These are phyloP conservation scores for Panagrolaimus sp. DNA, from an alignment of 1,140 invertebrate species.

Conservation along the genomic window DNA sequence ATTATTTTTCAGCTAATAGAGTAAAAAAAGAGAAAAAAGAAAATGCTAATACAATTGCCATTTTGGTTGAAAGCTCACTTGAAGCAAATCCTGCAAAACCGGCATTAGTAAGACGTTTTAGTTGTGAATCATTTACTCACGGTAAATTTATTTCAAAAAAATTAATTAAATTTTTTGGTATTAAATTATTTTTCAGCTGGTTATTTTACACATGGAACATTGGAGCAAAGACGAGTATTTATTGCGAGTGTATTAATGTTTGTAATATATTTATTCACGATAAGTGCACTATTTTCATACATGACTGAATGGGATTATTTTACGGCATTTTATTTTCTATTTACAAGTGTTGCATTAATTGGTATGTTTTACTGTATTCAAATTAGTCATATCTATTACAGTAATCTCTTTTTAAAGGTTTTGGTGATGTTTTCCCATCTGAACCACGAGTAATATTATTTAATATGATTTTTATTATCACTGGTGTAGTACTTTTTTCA, in stretches of 20 bases:
- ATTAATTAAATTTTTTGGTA: too few relatives aligned
- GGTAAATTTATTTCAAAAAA: constrained; percentile 9
- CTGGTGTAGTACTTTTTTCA: constrained; percentile 54
- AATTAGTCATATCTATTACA: neutral
- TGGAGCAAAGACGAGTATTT: constrained; percentile 51
- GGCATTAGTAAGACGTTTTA: constrained; percentile 10
- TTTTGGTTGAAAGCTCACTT: constrained; percentile 7
- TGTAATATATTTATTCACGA: constrained; percentile 44
- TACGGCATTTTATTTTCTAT: constrained; percentile 54
- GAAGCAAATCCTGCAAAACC: constrained; percentile 13
- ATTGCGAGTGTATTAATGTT: constrained; percentile 50
- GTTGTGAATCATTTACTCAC: constrained; percentile 20
- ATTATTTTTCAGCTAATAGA: constrained; percentile 12
- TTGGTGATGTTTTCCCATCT: constrained; percentile 53
- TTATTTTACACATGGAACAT: constrained; percentile 16
- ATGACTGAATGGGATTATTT: constrained; percentile 52
- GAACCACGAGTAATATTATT: constrained; percentile 45
- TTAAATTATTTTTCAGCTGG: constrained; percentile 8
- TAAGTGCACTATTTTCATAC: constrained; percentile 33
- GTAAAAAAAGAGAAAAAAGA: constrained; percentile 5
- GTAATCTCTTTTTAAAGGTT: constrained; percentile 33
- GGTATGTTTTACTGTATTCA: constrained; percentile 27
- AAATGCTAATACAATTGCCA: neutral
- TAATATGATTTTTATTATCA: constrained; percentile 50
- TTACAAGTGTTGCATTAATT: constrained; percentile 51